phyloP scores from a whole-genome alignment of 2,888 invertebrate genomes.

The Troglohyphantes excavatus region DNA sequence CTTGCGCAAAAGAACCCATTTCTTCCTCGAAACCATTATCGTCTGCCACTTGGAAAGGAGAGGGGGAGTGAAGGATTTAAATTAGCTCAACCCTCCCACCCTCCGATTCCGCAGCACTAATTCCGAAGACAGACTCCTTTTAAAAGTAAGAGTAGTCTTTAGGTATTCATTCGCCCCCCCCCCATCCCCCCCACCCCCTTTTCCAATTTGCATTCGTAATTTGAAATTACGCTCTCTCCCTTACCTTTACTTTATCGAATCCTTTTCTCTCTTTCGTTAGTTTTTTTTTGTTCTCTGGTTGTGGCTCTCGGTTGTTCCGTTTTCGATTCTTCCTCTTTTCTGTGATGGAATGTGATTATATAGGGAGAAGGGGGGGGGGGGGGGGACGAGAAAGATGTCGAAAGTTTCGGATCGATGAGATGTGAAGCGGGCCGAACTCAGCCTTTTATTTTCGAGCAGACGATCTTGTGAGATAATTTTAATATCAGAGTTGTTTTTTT shows the following conservation, averaged over 20 bases:
- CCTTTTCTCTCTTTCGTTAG: background rate
- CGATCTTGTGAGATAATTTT: no score
- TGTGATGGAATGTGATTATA: background rate
- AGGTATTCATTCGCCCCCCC: constrained; percentile 21
- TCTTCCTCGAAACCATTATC: background rate
- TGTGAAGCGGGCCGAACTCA: background rate
- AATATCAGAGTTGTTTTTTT: no score
- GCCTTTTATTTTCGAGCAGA: no score
- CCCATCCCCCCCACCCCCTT: constrained; percentile 4
- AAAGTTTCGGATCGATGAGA: background rate
- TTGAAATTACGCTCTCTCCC: constrained; percentile 51
- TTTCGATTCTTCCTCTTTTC: background rate
- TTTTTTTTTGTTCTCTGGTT: no score
- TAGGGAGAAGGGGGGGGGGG: background rate
- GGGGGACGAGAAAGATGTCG: no score
- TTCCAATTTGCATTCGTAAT: constrained; percentile 75
- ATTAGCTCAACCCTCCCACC: constrained; percentile 57
- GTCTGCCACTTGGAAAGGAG: constrained; percentile 3
- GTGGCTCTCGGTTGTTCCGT: background rate
- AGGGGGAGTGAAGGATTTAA: constrained; percentile 39
- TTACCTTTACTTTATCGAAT: background rate
- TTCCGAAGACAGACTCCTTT: constrained; percentile 9
- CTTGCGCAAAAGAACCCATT: background rate
- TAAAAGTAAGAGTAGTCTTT: constrained; percentile 50
- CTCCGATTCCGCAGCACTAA: constrained; percentile 28